Base-by-base conservation (phyloP, 2,797 vertebrate genomes). In the Cyclura pinguis region DNA sequence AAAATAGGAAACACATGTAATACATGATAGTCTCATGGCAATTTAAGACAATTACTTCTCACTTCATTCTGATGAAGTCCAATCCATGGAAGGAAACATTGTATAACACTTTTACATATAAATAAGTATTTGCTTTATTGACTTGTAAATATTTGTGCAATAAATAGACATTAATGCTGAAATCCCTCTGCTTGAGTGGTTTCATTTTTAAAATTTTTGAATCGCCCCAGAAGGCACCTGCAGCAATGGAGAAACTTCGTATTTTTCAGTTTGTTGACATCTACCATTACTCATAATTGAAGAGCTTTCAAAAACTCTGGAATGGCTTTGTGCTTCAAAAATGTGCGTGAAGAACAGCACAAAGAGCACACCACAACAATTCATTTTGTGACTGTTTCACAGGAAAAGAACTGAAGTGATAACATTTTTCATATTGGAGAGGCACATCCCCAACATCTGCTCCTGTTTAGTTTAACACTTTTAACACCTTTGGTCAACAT, bases 211-310 rank as follows among this genome's bases (percentile, higher is more conserved):
- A 93, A 62, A 62, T 14, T 14, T 14, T 20, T 59, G 22, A 85
- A 42, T 80, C 55, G 81, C 27, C 83, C 0, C 1, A 0, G 0
- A 32, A 74, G 86, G 42, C 92, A 42, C 57, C 81, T 57, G 27
- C 77, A 93, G 72, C 88, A 95, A 62, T 0, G 0, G 90, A 84
- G 76, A 94, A 91, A 83, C 7, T 92, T 5, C 72, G 7, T 81
- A 90, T 95, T 94, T 91, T 89, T 93, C 50, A 91, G 52, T 84
- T 93, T 95, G 85, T 88, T 94, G 90, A 87, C 89, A 87, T 95
- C 62, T 90, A 52, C 4, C 1, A 89, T 92, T 92, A 59, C 0
- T 22, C 90, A 59, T 90, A 87, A 86, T 90, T 87, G 83, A 89
- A 69, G 62, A 57, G 78, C 81, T 90, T 93, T 67, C 77, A 86